Conservation (phyloP, 2,888 invertebrate genomes). For the Ptychoptera contaminata region DNA sequence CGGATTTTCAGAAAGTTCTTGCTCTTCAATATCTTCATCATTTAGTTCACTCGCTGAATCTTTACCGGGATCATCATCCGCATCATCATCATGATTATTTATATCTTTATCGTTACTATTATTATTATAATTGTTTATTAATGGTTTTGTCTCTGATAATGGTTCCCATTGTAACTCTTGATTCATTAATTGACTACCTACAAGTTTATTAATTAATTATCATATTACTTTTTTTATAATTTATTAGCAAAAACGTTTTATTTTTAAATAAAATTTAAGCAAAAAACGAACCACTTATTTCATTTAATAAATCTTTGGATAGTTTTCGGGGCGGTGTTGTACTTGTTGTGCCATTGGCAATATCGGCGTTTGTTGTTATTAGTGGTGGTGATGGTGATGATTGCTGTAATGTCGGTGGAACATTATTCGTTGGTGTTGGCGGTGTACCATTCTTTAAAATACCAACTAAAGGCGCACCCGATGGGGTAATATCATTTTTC, state of each 20-base stretch:
- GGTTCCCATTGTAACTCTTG: conserved; percentile 42
- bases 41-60: conserved; percentile 18
- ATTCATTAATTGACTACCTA: conserved; percentile 35
- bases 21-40: conserved; percentile 18
- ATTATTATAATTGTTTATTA: conserved; percentile 19
- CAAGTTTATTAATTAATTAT: not conserved
- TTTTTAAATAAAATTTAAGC: no score
- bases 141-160: conserved; percentile 19
- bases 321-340: no score
- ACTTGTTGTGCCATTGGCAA: no score
- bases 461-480: conserved; percentile 22
- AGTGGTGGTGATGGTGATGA: conserved; percentile 2
- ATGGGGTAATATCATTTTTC: conserved; percentile 17
- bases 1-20: conserved; percentile 17
- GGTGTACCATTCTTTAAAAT: conserved; percentile 29
- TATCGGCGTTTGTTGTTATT: no score
- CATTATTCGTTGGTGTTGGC: conserved; percentile 11
- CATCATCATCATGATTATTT: conserved; percentile 24
- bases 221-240: no score
- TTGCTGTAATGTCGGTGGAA: conserved; percentile 10
- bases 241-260: no score
- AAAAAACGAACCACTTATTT: no score
- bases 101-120: conserved; percentile 18
- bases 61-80: conserved; percentile 20
- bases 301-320: no score